Base-by-base conservation (phyloP, 2,888 invertebrate genomes). In the Steinernema carpocapsae region DNA sequence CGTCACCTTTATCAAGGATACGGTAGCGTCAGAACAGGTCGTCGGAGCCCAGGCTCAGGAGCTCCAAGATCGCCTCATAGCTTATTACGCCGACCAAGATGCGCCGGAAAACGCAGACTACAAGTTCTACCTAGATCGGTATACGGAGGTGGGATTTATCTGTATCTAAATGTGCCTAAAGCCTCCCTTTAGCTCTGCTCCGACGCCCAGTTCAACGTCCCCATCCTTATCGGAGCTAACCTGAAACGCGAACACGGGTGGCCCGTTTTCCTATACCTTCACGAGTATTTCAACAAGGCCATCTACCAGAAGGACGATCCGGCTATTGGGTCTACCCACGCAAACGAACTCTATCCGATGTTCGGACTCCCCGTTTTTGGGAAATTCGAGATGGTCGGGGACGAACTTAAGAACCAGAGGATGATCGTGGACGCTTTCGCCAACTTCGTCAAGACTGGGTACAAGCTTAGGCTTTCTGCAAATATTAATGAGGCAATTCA, bases 201-300 rank as follows among this genome's bases (percentile, higher is more conserved):
- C 10, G 80, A 79, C 37, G 59, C 80, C n/a, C 72, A 72, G 72
- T 79, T 81, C 74, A 59, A 77, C 37, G 59, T 81, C 19, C 80
- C 80, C 4, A 72, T 73, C 22, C 42, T 79, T 24, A 56, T 71
- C 22, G 80, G 82, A 29, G 74, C 74, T 10, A 19, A 76, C 24
- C 56, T 70, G 10, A 79, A 81, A 46, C 37, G 64, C 26, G 71
- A 72, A n/a, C 64, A 70, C 46, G 77, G 77, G 1, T 79, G 80
- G 80, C 74, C 77, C 22, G 52, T 79, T 14, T 81, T 37, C 70
- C 12, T 77, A 42, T 76, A 78, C 51, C 70, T 76, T 22, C 72
- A 70, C 51, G 72, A 42, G 14, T 78, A 79, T 48, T 46, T 56
- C 70, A 79, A 79, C 72, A 45, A 73, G 46, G 64, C 64, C 10